Evolutionary conservation across 2,797 vertebrate genomes (phyloP), one percentile per base, ranked within the genome.

Genomic region (Astyanax mexicanus): DNA sequence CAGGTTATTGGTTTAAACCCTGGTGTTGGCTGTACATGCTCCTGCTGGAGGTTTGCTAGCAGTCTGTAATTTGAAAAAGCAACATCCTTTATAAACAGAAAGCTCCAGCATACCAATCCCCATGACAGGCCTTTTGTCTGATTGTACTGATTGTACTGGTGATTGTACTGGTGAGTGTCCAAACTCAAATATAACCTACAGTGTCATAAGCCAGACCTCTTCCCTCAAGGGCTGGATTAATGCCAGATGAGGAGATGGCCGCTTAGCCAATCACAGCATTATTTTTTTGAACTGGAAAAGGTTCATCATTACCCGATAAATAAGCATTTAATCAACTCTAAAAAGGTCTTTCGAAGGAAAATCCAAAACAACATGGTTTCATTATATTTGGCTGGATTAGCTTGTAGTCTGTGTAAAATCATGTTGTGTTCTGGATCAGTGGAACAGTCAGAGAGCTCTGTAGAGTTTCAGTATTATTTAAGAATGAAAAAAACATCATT

Each of bases 131-230:
- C 17, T 17, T 62, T 61, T 61, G 55, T 69, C 17, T 44, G 21
- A 69, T 69, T 51, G 54, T 38, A 69, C 66, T 52, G 66, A 55
- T 54, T n/a, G n/a, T n/a, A n/a, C n/a, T n/a, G n/a, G n/a, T 44
- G 21, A 69, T 69, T 51, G 54, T 38, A 69, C 66, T 52, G 66
- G 55, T 54, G 45, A 37, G 13, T 69, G 27, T 69, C 57, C 57
- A 69, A 37, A 62, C 47, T 54, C 55, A 17, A 75, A 75, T 67
- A 47, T 42, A 75, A 75, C 27, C 9, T 6, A 35, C 1, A 17
- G 17, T 21, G 35, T 32, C 17, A 49, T 13, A 13, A 62, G 37
- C 3, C 37, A 21, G 60, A 5, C 7, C 6, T 42, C 17, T 29
- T 37, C 55, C 55, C 55, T 35, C 55, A 58, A 35, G 10, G 2